Conservation (phyloP, 2,888 invertebrate genomes). For the Ellobium chinense region DNA sequence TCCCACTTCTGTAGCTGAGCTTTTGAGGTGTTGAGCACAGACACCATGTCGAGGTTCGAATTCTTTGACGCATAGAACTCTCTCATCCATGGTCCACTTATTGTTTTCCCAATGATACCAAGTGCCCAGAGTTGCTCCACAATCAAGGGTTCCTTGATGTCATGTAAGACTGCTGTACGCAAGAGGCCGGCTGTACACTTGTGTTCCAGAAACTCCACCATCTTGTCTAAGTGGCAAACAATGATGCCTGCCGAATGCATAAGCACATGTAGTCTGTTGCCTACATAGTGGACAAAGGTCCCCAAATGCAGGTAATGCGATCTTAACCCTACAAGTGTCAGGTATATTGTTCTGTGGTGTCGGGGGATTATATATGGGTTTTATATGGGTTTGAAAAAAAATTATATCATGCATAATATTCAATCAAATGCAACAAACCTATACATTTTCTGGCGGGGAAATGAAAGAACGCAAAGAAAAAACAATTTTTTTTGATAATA, state of each 20-base stretch:
- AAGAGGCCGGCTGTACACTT: not conserved
- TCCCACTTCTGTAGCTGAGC: too few species aligned
- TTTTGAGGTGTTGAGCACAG: too few species aligned
- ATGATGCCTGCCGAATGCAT: not conserved
- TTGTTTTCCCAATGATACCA: not conserved
- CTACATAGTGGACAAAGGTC: not conserved
- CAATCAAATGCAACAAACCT: too few species aligned
- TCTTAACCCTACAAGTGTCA: too few species aligned
- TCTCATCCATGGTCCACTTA: conserved; percentile 5
- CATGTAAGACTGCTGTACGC: not conserved
- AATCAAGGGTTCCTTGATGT: not conserved
- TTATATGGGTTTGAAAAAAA: too few species aligned
- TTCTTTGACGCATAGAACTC: too few species aligned
- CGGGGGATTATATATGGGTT: too few species aligned
- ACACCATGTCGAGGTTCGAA: not conserved
- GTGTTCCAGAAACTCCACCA: not conserved
- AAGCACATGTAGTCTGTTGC: not conserved
- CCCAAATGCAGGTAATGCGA: not conserved
- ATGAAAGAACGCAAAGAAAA: too few species aligned
- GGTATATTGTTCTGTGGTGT: too few species aligned
- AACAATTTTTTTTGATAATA: too few species aligned
- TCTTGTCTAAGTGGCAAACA: not conserved
- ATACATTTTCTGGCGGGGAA: too few species aligned
- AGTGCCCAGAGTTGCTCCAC: not conserved
- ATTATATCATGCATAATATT: too few species aligned